Percentiles rank a stretch among this genome's conserved stretches.
Evolutionary conservation across 2,797 vertebrate genomes (phyloP).

Genomic region (Danio tinwini): DNA sequence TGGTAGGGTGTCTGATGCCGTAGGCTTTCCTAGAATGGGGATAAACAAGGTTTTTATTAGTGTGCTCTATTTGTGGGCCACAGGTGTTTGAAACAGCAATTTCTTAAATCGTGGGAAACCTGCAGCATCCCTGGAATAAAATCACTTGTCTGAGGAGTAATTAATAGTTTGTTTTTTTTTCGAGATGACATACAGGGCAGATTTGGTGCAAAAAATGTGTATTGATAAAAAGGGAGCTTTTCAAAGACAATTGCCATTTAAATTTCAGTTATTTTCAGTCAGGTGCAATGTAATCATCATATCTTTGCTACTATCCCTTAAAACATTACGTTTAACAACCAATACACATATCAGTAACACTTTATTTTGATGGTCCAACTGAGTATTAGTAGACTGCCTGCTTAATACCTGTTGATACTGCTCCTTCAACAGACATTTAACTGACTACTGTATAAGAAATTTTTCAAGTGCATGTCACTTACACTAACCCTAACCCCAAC

Average conservation of each 20-base stretch:
- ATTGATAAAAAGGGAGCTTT: no score
- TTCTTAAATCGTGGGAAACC: slow-evolving; percentile 56
- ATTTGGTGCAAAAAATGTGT: background rate
- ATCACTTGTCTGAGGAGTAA: slow-evolving; percentile 51
- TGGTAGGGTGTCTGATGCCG: slow-evolving; percentile 40
- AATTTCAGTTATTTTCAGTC: background rate
- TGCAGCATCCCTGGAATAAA: slow-evolving; percentile 52
- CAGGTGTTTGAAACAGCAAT: slow-evolving; percentile 61
- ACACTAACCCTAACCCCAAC: no score
- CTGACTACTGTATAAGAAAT: no score
- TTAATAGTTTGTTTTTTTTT: slow-evolving; percentile 9
- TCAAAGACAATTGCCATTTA: background rate
- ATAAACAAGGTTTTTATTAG: slow-evolving; percentile 59
- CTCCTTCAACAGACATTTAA: no score
- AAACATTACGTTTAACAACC: no score
- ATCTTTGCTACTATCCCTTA: no score
- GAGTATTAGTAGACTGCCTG: no score
- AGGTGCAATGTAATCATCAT: no score
- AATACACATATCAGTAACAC: no score
- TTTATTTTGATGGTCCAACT: no score
- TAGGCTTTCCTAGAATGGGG: slow-evolving; percentile 44
- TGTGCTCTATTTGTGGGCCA: slow-evolving; percentile 48
- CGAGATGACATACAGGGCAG: background rate
- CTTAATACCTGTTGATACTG: no score
- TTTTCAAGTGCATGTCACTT: no score